Conservation (phyloP, 2,113 vertebrate species). For the Seriola rivoliana region DNA sequence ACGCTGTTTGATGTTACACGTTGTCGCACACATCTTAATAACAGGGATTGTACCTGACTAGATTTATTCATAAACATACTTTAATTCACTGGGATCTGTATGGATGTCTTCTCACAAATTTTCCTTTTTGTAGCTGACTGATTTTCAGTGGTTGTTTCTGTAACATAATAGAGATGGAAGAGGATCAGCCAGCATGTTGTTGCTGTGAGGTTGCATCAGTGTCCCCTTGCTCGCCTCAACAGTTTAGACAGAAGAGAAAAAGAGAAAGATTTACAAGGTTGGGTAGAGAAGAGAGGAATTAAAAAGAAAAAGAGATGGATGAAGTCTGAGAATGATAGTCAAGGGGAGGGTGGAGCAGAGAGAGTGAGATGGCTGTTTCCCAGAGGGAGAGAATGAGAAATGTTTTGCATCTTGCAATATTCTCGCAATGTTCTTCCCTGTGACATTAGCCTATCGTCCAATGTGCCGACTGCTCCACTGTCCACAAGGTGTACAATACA, state of each 20-base stretch:
- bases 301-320: neutral
- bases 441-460: neutral
- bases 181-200: conserved; percentile 1
- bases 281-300: neutral
- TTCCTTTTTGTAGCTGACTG: neutral
- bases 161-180: neutral
- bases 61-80: neutral
- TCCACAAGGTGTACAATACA: neutral
- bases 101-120: neutral
- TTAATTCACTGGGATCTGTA: neutral
- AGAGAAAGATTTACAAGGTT: neutral
- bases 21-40: neutral
- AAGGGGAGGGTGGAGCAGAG: neutral
- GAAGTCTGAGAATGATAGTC: neutral
- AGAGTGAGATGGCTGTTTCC: neutral
- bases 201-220: conserved; percentile 52
- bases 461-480: neutral
- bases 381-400: neutral
- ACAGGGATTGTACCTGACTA: neutral
- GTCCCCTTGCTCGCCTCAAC: conserved; percentile 31
- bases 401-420: neutral
- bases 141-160: neutral
- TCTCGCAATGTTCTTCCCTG: neutral
- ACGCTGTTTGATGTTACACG: too few species aligned
- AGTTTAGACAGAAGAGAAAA: conserved; percentile 4